Conservation (phyloP, 2,888 invertebrate species). For the Dryobota labecula region DNA sequence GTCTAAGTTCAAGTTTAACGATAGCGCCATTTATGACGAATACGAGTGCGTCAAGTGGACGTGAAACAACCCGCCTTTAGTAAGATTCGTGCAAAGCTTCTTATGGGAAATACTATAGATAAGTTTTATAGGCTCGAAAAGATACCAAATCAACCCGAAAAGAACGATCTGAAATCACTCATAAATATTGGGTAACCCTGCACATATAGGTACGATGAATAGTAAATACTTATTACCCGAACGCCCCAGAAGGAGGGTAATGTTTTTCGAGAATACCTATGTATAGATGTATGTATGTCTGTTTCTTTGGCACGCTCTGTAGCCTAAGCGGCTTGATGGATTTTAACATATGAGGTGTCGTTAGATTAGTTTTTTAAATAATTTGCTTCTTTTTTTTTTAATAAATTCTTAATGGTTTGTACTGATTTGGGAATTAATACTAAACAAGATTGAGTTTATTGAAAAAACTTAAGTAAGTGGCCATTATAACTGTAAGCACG, state of each 20-base stretch:
- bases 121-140: constrained; percentile 43
- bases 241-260: too few relatives aligned
- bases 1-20: too few relatives aligned
- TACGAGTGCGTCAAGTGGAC: too few relatives aligned
- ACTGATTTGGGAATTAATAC: not conserved
- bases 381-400: too few relatives aligned
- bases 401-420: constrained; percentile 1
- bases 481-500: constrained; percentile 21
- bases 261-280: too few relatives aligned
- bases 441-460: constrained; percentile 16
- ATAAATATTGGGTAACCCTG: constrained; percentile 19
- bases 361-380: too few relatives aligned
- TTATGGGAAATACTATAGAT: constrained; percentile 35
- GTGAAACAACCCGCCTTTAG: too few relatives aligned
- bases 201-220: not conserved
- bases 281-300: too few relatives aligned
- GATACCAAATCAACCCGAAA: constrained; percentile 63
- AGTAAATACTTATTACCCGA: not conserved
- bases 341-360: too few relatives aligned
- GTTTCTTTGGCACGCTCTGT: too few relatives aligned
- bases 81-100: constrained; percentile 13
- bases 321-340: too few relatives aligned
- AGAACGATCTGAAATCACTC: constrained; percentile 42
- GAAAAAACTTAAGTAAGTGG: constrained; percentile 20
- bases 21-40: too few relatives aligned